These are phyloP conservation scores for Aphyosemion australe DNA, from an alignment of 2,113 vertebrate genomes.

Conservation along the genomic window DNA sequence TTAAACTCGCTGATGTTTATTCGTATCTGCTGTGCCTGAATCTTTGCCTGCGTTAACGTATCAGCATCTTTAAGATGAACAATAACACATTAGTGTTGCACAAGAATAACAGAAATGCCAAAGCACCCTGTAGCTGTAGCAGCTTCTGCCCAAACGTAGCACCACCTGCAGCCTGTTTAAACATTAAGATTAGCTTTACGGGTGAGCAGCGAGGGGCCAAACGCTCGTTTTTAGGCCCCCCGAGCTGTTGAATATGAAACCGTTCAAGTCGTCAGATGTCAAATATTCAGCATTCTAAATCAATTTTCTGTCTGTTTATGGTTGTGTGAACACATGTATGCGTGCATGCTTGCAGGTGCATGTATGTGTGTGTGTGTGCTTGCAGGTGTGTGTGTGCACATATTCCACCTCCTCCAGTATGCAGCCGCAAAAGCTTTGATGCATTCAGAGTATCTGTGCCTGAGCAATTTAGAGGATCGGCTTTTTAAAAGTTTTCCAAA, in stretches of 20 bases:
- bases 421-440: slow-evolving; percentile 68
- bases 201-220: slow-evolving; percentile 63
- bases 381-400: slow-evolving; percentile 48
- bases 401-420: slow-evolving; percentile 42
- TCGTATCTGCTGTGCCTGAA: too few relatives aligned
- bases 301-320: slow-evolving; percentile 64
- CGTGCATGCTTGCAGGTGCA: slow-evolving; percentile 22
- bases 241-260: slow-evolving; percentile 62
- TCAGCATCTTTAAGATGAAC: not conserved
- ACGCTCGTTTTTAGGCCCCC: slow-evolving; percentile 40
- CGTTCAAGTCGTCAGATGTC: slow-evolving; percentile 63
- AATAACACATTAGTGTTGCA: not conserved
- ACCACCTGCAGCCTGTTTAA: slow-evolving; percentile 59
- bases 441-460: slow-evolving; percentile 66
- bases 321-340: slow-evolving; percentile 29
- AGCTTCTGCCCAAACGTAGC: slow-evolving; percentile 1
- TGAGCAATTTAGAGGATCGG: slow-evolving; percentile 66
- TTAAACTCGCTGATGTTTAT: too few relatives aligned
- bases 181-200: slow-evolving; percentile 71
- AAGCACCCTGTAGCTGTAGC: slow-evolving; percentile 20
- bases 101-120: slow-evolving; percentile 10
- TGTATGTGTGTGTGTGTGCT: slow-evolving; percentile 48
- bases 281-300: slow-evolving; percentile 70
- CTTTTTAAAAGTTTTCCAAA: slow-evolving; percentile 69
- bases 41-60: too few relatives aligned